Percentiles rank a stretch among this genome's conserved stretches.
Evolutionary conservation across 2,888 invertebrate species (phyloP).

Genomic region (Aspidiotus destructor): DNA sequence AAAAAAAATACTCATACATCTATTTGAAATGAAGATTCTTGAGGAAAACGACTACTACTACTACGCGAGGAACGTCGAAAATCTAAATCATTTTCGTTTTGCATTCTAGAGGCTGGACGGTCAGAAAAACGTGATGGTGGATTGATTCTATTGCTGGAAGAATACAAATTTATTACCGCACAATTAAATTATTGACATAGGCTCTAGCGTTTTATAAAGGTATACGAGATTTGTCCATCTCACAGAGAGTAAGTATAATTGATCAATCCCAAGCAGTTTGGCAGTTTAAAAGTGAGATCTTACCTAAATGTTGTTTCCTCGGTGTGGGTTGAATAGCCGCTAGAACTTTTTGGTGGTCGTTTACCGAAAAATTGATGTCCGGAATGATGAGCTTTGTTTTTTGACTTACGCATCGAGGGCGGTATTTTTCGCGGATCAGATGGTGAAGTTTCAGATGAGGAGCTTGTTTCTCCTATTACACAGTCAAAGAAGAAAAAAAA

Average conservation of each 20-base stretch:
- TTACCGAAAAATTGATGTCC: slow-evolving; percentile 49
- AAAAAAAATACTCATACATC: slow-evolving; percentile 53
- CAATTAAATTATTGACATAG: too few species aligned
- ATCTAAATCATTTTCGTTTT: slow-evolving; percentile 45
- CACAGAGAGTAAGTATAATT: too few species aligned
- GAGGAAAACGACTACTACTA: slow-evolving; percentile 38
- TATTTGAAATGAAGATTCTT: slow-evolving; percentile 56
- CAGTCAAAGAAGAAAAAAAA: neutral
- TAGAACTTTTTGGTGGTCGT: slow-evolving; percentile 39
- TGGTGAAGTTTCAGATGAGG: slow-evolving; percentile 67
- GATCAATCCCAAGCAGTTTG: too few species aligned
- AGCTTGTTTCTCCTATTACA: slow-evolving; percentile 63
- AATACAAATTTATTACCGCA: slow-evolving; percentile 43
- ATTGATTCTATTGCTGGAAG: slow-evolving; percentile 73
- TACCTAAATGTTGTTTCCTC: slow-evolving; percentile 76
- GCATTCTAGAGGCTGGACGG: slow-evolving; percentile 39
- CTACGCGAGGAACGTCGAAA: slow-evolving; percentile 36
- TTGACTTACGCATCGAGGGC: slow-evolving; percentile 52
- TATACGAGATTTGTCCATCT: too few species aligned
- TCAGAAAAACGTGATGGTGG: slow-evolving; percentile 81
- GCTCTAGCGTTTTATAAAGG: too few species aligned
- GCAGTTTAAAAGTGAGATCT: too few species aligned
- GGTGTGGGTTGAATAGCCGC: slow-evolving; percentile 73
- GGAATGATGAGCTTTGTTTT: slow-evolving; percentile 46
- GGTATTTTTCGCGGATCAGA: slow-evolving; percentile 51